Evolutionary conservation across 2,113 vertebrate species (phyloP).

Genomic region (Larimichthys crocea): DNA sequence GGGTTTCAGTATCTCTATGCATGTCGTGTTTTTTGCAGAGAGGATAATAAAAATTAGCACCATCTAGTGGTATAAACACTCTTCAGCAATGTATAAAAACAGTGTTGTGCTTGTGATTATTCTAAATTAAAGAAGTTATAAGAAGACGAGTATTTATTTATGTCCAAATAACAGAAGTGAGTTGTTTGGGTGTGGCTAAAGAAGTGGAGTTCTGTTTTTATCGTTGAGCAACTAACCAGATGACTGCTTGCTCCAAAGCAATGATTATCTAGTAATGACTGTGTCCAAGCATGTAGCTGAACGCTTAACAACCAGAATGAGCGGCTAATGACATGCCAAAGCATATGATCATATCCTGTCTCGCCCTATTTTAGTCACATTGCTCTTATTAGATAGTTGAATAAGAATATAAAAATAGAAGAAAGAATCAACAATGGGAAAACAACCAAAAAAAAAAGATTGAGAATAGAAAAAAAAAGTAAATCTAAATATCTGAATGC

Average conservation of each 20-base stretch:
- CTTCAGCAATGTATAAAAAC: not conserved
- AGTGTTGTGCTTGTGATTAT: not conserved
- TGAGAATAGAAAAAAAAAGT: not conserved
- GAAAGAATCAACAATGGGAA: not conserved
- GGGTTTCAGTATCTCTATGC: not conserved
- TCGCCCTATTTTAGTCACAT: not conserved
- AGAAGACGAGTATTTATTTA: not conserved
- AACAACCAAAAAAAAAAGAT: not conserved
- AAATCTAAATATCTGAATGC: not conserved
- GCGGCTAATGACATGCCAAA: constrained; percentile 12
- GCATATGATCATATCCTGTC: constrained; percentile 23
- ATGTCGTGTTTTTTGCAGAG: not conserved
- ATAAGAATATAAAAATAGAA: not conserved
- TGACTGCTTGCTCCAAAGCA: constrained; percentile 3
- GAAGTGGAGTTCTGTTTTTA: not conserved
- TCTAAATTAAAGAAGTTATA: not conserved
- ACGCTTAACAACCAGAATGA: constrained; percentile 23
- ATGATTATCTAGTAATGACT: constrained; percentile 9
- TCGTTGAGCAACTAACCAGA: constrained; percentile 7
- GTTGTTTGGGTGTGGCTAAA: not conserved
- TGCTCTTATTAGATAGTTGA: not conserved
- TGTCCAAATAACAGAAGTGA: not conserved
- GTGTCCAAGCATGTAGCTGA: constrained; percentile 19
- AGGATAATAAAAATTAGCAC: constrained; percentile 21
- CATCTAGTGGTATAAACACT: constrained; percentile 51